Evolutionary conservation across 1,140 invertebrate species (phyloP).

Genomic region (Octopus sinensis): DNA sequence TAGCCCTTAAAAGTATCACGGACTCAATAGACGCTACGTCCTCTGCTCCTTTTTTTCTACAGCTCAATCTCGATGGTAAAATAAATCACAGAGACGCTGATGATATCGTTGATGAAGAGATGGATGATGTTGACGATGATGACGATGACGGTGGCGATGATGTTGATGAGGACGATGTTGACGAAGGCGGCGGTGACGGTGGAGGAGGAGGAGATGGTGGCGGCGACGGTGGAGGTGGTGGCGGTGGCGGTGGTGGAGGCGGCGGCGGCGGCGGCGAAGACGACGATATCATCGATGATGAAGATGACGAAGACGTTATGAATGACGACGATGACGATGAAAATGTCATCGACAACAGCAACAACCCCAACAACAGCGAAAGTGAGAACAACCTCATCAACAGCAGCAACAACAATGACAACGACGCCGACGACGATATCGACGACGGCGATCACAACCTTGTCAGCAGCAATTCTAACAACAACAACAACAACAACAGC

Average conservation of each 20-base stretch:
- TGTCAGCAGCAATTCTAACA: not conserved
- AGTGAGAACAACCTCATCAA: not conserved
- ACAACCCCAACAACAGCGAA: not conserved
- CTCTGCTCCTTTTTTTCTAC: too few relatives aligned
- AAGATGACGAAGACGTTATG: slow-evolving; percentile 37
- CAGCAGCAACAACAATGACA: slow-evolving; percentile 16
- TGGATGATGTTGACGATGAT: slow-evolving; percentile 13
- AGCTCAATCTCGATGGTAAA: not conserved
- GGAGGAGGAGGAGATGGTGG: slow-evolving; percentile 28
- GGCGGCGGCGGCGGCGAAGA: slow-evolving; percentile 24
- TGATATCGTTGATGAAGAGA: slow-evolving; percentile 25
- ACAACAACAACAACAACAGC: not conserved
- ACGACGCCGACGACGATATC: slow-evolving; percentile 10
- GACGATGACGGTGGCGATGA: slow-evolving; percentile 39
- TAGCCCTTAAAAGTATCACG: too few relatives aligned
- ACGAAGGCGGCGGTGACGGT: slow-evolving; percentile 28
- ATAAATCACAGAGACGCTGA: too few relatives aligned
- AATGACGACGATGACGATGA: slow-evolving; percentile 24
- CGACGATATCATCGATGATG: slow-evolving; percentile 13
- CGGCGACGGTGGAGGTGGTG: slow-evolving; percentile 33
- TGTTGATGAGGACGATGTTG: slow-evolving; percentile 22
- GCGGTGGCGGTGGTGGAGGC: too few relatives aligned
- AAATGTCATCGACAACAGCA: slow-evolving; percentile 28
- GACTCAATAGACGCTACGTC: too few relatives aligned
- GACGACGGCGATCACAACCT: not conserved